phyloP scores from a whole-genome alignment of 2,797 vertebrate species.

The Gouania willdenowi region DNA sequence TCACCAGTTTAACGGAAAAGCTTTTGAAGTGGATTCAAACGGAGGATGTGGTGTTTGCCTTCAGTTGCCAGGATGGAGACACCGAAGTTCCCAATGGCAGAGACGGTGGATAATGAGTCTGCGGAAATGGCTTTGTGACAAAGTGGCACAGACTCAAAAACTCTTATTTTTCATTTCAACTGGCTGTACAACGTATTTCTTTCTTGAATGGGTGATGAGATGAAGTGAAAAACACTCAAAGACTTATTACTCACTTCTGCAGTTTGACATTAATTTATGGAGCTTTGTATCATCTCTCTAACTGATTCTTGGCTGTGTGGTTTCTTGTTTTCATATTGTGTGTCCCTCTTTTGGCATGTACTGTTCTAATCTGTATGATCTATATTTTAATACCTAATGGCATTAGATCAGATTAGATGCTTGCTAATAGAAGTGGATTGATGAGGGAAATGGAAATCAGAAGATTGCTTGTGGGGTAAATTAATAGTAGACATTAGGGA shows the following conservation, averaged over 20 bases:
- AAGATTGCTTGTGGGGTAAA: no score
- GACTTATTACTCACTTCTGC: not conserved
- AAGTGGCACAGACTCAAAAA: not conserved
- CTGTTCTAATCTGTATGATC: no score
- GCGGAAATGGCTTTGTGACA: not conserved
- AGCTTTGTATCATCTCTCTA: not conserved
- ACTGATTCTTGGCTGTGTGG: not conserved
- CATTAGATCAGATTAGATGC: no score
- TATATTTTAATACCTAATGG: not conserved
- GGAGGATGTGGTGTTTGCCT: slow-evolving; percentile 36
- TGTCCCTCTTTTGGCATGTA: not conserved
- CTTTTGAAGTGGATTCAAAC: slow-evolving; percentile 52
- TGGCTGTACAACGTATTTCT: not conserved
- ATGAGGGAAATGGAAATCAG: no score
- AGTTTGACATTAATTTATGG: not conserved
- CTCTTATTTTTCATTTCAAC: not conserved
- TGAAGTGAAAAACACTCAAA: not conserved
- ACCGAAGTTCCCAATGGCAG: slow-evolving; percentile 34
- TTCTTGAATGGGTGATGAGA: not conserved
- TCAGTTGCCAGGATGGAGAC: slow-evolving; percentile 48
- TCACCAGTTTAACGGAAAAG: slow-evolving; percentile 36
- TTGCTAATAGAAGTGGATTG: no score
- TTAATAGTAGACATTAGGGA: no score
- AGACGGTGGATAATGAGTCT: slow-evolving; percentile 3
- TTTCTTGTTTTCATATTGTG: not conserved